A percentile compares a stretch with the other conserved stretches of the same genome.
These are phyloP conservation scores for Alethe diademata DNA, from an alignment of 2,113 vertebrate species.

Conservation along the genomic window DNA sequence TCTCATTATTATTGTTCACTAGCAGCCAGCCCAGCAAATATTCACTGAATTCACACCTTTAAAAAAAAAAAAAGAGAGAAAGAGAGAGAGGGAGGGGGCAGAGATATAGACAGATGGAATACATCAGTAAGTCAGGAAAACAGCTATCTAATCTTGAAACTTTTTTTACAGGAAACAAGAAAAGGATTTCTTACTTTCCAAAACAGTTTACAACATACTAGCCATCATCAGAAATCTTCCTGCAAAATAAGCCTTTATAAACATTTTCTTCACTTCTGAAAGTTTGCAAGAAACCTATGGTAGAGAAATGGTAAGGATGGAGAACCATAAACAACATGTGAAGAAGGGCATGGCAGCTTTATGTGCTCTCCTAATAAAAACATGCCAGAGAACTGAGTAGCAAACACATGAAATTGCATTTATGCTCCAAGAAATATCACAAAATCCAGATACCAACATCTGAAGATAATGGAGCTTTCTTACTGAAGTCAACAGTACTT, in stretches of 20 bases:
- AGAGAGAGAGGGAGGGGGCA: neutral
- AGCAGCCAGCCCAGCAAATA: neutral
- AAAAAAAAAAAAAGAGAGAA: neutral
- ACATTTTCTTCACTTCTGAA: neutral
- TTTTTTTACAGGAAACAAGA: neutral
- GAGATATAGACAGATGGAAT: neutral
- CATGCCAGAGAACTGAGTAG: neutral
- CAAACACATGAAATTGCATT: neutral
- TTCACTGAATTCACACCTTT: neutral
- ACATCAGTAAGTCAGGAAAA: neutral
- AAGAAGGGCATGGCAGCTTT: neutral
- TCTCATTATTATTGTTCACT: neutral
- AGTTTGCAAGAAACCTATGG: neutral
- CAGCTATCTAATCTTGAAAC: neutral
- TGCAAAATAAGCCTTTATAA: neutral
- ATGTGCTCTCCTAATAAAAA: neutral
- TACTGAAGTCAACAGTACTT: neutral
- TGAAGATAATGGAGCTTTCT: neutral
- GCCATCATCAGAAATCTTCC: neutral
- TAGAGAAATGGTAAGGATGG: neutral
- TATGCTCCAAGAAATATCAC: neutral
- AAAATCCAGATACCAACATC: neutral
- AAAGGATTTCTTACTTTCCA: neutral
- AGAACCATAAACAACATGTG: neutral
- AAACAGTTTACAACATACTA: neutral